Base-by-base conservation (phyloP, 2,797 vertebrate species). In the Melanotaenia maccullochi region DNA sequence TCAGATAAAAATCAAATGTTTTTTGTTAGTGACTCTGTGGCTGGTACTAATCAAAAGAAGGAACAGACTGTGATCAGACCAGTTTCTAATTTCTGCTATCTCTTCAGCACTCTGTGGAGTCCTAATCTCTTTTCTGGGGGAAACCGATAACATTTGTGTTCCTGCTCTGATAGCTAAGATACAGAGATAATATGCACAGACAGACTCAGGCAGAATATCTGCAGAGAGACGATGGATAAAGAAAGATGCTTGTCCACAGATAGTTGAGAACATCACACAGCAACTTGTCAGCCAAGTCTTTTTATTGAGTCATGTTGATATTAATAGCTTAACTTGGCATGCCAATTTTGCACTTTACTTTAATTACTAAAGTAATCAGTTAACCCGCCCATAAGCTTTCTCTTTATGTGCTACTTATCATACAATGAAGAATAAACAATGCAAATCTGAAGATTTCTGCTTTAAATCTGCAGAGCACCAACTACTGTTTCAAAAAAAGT, bases 101-200 rank as follows among this genome's bases (percentile, higher is more conserved):
- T 60, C 60, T 59, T 22, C 55, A 22, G 60, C 25, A 24, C 42
- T 33, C 25, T 38, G 40, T 44, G 35, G 20, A 56, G 51, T 42
- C 64, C 61, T 58, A 16, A 65, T 62, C 24, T 51, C 32, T 57
- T 61, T 36, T 79, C 47, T 76, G 61, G 24, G 12, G n/a, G 58
- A 38, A 61, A 22, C 51, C 60, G 84, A 86, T 84, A 63, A 85
- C 76, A 55, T n/a, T 13, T 42, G 72, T 68, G 65, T 25, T 52
- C 42, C 67, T 55, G 49, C 51, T 60, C 20, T 22, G 66, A 64
- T 49, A 28, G 40, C 40, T 9, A 12, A 60, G 71, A 73, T 2
- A 38, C 30, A 1, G 35, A 4, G 59, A 52, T 35, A 57, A 73
- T 64, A 32, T 62, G 36, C 55, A 30, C 24, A 47, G 68, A 33